A percentile compares a stretch with the other conserved stretches of the same genome.
phyloP scores from a whole-genome alignment of 2,888 invertebrate genomes.

The Drosophila mettleri region DNA sequence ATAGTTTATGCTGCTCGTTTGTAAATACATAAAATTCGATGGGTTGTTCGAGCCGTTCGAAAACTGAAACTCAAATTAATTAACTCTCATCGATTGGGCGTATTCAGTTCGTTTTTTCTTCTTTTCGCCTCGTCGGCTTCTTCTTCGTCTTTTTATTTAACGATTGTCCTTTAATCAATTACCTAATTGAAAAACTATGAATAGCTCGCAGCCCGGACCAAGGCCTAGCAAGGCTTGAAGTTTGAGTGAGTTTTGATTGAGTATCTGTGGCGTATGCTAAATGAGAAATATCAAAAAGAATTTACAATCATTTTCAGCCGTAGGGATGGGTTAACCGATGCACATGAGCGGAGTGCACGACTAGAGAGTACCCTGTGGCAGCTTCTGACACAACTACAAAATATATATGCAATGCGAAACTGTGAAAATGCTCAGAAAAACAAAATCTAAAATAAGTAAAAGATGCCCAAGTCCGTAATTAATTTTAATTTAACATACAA shows the following conservation, averaged over 20 bases:
- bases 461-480: no score
- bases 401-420: no score
- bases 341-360: neutral
- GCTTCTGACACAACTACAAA: neutral
- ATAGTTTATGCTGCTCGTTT: constrained; percentile 14
- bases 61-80: constrained; percentile 66
- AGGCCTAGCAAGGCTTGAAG: neutral
- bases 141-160: constrained; percentile 30
- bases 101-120: constrained; percentile 1
- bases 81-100: constrained; percentile 71
- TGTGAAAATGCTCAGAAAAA: no score
- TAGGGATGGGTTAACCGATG: neutral
- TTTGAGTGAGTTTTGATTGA: constrained; percentile 35
- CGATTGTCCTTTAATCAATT: constrained; percentile 73
- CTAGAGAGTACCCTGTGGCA: neutral
- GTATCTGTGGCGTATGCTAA: no score
- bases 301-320: constrained; percentile 44
- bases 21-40: constrained; percentile 57
- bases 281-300: constrained; percentile 20
- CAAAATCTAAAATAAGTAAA: no score
- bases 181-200: constrained; percentile 69
- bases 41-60: constrained; percentile 17
- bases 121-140: neutral
- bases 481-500: no score
- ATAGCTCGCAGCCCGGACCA: constrained; percentile 8